Percentiles rank a stretch among this genome's conserved stretches.
Conservation (phyloP, 2,888 invertebrate species). For the Parochlus steinenii region DNA sequence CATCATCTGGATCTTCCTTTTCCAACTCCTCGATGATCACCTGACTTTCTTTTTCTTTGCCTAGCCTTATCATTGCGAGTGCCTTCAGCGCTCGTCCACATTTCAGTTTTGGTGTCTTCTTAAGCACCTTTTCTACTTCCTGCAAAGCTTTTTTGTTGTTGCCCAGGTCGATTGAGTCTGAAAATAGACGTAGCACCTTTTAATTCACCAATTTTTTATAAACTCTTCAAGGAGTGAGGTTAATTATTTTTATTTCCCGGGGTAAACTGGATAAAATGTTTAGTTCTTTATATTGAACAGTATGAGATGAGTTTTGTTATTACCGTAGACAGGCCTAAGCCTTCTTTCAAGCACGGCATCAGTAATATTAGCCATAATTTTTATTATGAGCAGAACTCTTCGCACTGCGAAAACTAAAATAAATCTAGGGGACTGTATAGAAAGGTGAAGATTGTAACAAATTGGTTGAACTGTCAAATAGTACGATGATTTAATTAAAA, state of each 20-base stretch:
- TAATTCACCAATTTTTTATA: not conserved
- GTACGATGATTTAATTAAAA: no score
- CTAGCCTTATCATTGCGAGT: slow-evolving; percentile 74
- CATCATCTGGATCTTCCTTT: slow-evolving; percentile 44
- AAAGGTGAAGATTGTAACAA: no score
- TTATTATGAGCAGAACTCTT: no score
- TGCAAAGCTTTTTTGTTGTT: slow-evolving; percentile 95
- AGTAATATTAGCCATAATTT: no score
- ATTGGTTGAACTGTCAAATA: no score
- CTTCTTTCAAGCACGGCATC: no score
- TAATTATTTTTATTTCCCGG: slow-evolving; percentile 2
- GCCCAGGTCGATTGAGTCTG: slow-evolving; percentile 89
- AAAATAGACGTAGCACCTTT: slow-evolving; percentile 22
- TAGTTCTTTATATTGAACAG: slow-evolving; percentile 4
- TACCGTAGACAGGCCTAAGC: no score
- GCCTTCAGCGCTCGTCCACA: slow-evolving; percentile 90
- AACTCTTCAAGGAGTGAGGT: slow-evolving; percentile 6
- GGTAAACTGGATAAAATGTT: slow-evolving; percentile 2
- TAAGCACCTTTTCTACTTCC: slow-evolving; percentile 90
- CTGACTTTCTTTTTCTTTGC: slow-evolving; percentile 65
- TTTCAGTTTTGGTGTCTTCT: slow-evolving; percentile 75
- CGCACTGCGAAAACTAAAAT: no score
- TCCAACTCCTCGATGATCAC: slow-evolving; percentile 44
- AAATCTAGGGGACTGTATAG: no score
- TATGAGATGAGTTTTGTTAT: not conserved